These are phyloP conservation scores for Dasypus novemcinctus DNA, from an alignment of 2,113 vertebrate species.

Conservation along the genomic window DNA sequence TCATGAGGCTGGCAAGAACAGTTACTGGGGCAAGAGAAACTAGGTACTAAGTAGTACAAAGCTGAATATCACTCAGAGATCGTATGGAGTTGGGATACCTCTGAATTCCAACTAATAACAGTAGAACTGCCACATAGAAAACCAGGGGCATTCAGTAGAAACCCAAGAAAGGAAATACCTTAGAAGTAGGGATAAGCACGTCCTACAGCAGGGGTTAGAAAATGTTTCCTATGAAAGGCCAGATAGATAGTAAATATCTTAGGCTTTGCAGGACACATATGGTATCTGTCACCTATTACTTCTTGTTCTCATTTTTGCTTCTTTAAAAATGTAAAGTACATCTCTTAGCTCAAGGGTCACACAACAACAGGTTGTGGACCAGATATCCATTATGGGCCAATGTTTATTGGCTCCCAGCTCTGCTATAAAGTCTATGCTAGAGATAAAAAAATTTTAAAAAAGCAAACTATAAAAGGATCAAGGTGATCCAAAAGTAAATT, in stretches of 20 bases:
- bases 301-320: neutral
- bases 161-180: neutral
- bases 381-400: neutral
- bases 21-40: neutral
- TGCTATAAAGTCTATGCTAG: neutral
- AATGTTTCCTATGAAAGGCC: neutral
- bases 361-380: neutral
- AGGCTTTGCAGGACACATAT: too few species aligned
- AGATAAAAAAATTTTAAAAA: neutral
- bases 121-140: neutral
- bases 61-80: neutral
- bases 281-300: neutral
- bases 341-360: neutral
- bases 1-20: neutral
- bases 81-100: neutral
- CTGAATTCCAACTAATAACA: neutral
- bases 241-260: too few species aligned
- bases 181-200: neutral
- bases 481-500: neutral
- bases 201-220: neutral
- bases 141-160: neutral
- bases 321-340: neutral
- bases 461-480: neutral
- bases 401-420: neutral
- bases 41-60: neutral